A percentile compares a stretch with the other conserved stretches of the same genome.
These are phyloP conservation scores for Helleia helle DNA, from an alignment of 2,888 invertebrate species.

Conservation along the genomic window DNA sequence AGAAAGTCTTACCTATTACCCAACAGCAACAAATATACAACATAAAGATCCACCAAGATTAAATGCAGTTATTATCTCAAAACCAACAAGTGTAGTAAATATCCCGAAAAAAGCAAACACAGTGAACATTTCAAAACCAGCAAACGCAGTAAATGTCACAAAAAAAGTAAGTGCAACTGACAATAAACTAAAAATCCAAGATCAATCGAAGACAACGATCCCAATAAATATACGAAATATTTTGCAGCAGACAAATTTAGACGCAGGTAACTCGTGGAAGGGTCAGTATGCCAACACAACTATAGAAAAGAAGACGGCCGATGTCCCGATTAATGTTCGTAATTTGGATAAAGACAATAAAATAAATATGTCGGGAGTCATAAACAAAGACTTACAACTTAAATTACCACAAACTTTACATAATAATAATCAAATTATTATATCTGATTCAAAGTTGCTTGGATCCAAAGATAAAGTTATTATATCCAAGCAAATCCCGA, in stretches of 20 bases:
- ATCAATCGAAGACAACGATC: constrained; percentile 9
- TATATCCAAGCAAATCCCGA: too few species aligned
- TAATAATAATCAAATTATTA: not conserved
- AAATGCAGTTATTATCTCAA: not conserved
- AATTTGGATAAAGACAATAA: not conserved
- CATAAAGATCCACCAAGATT: not conserved
- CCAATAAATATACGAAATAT: not conserved
- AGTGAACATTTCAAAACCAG: not conserved
- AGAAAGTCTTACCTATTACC: constrained; percentile 7
- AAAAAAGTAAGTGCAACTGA: not conserved
- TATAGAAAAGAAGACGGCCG: not conserved
- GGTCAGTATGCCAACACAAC: constrained; percentile 3
- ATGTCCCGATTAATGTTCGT: not conserved
- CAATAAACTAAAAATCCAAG: constrained; percentile 9
- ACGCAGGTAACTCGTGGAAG: not conserved
- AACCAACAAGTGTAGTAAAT: not conserved
- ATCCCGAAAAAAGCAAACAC: not conserved
- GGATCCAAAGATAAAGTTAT: not conserved
- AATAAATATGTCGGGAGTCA: not conserved
- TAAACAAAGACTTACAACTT: not conserved
- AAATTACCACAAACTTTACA: not conserved
- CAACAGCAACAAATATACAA: not conserved
- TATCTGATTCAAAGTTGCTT: not conserved
- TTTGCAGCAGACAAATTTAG: constrained; percentile 7
- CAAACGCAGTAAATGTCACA: too few species aligned